phyloP scores from a whole-genome alignment of 2,797 vertebrate species.

The Manis javanica region DNA sequence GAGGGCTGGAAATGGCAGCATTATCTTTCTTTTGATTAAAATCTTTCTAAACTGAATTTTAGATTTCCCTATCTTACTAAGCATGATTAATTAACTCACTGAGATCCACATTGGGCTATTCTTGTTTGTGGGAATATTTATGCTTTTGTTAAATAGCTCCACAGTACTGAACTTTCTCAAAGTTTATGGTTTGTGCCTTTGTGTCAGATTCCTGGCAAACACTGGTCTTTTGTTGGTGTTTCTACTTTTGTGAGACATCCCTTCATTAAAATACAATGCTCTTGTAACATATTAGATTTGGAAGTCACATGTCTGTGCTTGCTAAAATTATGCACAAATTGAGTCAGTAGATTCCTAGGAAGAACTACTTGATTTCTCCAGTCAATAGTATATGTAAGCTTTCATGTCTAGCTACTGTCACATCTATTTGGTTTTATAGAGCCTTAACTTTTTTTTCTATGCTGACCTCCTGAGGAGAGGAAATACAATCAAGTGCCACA shows the following conservation, averaged over 20 bases:
- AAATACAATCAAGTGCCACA: neutral
- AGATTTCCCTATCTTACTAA: neutral
- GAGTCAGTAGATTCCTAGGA: neutral
- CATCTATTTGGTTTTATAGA: neutral
- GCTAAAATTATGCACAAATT: neutral
- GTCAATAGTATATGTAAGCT: neutral
- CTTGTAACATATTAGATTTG: neutral
- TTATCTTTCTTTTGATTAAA: neutral
- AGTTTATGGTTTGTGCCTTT: neutral
- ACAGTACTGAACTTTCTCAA: neutral
- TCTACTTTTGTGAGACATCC: neutral
- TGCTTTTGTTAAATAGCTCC: neutral
- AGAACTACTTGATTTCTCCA: neutral
- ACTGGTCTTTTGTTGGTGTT: neutral
- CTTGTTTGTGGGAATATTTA: neutral
- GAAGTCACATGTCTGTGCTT: neutral
- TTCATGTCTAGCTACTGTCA: neutral
- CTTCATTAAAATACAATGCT: neutral
- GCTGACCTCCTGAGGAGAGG: neutral
- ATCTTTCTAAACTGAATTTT: neutral
- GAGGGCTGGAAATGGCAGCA: neutral
- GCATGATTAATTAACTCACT: neutral
- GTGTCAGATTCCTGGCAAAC: neutral
- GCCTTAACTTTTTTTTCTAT: neutral
- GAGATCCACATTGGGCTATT: neutral